Evolutionary conservation across 1,140 invertebrate genomes (phyloP).

Genomic region (Argopecten irradians): DNA sequence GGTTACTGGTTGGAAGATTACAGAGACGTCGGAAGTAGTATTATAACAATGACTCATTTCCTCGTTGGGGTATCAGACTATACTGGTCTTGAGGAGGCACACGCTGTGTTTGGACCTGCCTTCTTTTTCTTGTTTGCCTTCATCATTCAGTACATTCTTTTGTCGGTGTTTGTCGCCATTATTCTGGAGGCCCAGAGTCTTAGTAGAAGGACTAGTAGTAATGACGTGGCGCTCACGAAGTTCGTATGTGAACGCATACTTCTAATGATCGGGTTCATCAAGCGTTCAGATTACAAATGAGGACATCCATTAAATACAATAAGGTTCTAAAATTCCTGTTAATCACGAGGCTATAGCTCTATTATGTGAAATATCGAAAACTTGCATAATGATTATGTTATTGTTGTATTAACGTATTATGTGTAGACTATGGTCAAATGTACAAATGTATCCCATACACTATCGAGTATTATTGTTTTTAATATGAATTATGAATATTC

Average conservation of each 20-base stretch:
- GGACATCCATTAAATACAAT: not conserved
- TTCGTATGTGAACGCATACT: not conserved
- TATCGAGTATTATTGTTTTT: no score
- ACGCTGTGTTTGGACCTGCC: slow-evolving; percentile 53
- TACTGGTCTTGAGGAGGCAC: slow-evolving; percentile 36
- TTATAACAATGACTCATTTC: slow-evolving; percentile 57
- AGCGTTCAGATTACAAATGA: not conserved
- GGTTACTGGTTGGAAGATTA: slow-evolving; percentile 49
- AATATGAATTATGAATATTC: no score
- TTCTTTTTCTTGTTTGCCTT: slow-evolving; percentile 59
- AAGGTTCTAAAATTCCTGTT: no score
- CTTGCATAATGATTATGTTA: no score
- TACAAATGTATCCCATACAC: no score
- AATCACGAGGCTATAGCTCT: no score
- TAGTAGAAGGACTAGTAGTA: not conserved
- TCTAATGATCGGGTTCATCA: not conserved
- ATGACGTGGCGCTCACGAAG: not conserved
- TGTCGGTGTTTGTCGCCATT: slow-evolving; percentile 57
- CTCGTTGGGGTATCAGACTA: slow-evolving; percentile 56
- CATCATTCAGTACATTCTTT: slow-evolving; percentile 46
- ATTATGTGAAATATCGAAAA: no score
- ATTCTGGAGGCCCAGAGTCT: not conserved
- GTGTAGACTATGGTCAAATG: no score
- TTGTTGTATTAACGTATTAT: no score
- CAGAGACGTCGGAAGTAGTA: slow-evolving; percentile 23